A percentile compares a stretch with the other conserved stretches of the same genome.
These are phyloP conservation scores for Platycercus adscitus DNA, from an alignment of 2,113 vertebrate genomes.

Conservation along the genomic window DNA sequence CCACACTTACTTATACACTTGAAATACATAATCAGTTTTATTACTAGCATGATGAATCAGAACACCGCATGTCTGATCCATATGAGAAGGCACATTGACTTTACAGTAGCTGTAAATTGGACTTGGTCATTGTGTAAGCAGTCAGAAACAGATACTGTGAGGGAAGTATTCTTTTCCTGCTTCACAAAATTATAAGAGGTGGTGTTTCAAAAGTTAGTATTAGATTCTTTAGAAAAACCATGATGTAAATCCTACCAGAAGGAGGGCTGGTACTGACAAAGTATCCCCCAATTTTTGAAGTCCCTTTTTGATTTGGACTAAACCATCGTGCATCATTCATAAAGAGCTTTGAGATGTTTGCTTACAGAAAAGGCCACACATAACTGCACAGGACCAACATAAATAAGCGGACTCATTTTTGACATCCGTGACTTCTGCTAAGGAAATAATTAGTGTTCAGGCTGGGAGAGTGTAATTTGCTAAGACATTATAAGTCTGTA, in stretches of 20 bases:
- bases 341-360: not conserved
- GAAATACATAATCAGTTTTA: not conserved
- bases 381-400: not conserved
- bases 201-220: not conserved
- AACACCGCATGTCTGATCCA: not conserved
- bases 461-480: not conserved
- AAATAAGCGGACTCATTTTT: not conserved
- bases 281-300: not conserved
- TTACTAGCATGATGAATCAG: not conserved
- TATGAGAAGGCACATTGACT: not conserved
- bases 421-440: not conserved
- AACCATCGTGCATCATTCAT: not conserved
- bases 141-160: not conserved
- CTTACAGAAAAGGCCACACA: not conserved
- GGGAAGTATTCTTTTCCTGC: not conserved
- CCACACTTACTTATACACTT: not conserved
- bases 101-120: not conserved
- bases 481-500: not conserved
- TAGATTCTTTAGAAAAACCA: not conserved
- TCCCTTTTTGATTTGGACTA: not conserved
- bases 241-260: not conserved
- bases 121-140: not conserved
- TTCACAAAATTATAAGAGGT: not conserved
- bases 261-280: not conserved
- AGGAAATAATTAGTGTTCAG: constrained; percentile 13